These are phyloP conservation scores for Tragelaphus eurycerus DNA, from an alignment of 2,797 vertebrate species.

Conservation along the genomic window DNA sequence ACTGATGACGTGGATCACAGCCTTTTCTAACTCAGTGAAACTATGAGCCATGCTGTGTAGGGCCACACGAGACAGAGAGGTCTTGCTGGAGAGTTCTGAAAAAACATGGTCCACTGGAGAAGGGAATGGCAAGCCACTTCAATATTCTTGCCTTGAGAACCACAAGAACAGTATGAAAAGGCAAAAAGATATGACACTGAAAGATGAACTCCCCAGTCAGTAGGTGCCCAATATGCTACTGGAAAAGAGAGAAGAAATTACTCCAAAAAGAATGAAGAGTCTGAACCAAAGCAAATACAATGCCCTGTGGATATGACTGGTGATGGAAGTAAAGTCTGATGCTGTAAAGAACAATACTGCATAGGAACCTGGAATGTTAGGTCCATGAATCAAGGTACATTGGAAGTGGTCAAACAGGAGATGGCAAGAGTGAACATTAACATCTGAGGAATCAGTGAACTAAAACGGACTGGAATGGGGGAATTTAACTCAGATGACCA, in stretches of 20 bases:
- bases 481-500: background rate
- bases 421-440: background rate
- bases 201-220: background rate
- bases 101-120: background rate
- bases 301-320: fast-evolving
- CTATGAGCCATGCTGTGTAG: background rate
- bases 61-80: background rate
- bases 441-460: fast-evolving
- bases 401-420: background rate
- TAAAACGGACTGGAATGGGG: background rate
- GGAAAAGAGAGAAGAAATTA: background rate
- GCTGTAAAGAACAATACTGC: background rate
- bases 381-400: background rate
- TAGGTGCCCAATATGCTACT: background rate
- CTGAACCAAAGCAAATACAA: background rate
- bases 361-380: background rate
- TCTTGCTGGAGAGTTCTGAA: background rate
- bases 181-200: background rate
- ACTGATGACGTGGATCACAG: background rate
- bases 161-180: background rate
- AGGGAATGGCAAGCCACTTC: background rate
- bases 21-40: background rate
- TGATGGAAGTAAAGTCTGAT: background rate
- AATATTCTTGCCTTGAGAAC: background rate
- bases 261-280: background rate